Percentiles rank a stretch among this genome's conserved stretches.
phyloP scores from a whole-genome alignment of 2,888 invertebrate species.

The Xylocampa areola region DNA sequence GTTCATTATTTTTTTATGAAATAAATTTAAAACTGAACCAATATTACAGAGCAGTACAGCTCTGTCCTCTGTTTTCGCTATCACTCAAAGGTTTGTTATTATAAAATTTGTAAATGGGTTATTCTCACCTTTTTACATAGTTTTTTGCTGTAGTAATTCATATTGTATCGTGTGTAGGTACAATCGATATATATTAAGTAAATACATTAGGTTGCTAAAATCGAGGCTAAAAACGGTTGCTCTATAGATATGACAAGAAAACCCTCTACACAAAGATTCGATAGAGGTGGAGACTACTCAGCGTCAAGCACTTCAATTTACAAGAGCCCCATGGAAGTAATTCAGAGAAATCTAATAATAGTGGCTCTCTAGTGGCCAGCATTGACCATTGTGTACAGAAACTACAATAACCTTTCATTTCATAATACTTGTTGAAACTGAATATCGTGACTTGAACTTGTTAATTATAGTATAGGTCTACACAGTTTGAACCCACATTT shows the following conservation, averaged over 20 bases:
- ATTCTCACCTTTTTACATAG: too few relatives aligned
- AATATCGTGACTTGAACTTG: slow-evolving; percentile 22
- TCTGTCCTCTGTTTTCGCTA: too few relatives aligned
- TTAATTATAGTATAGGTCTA: too few relatives aligned
- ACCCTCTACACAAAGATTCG: slow-evolving; percentile 11
- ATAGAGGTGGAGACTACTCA: slow-evolving; percentile 17
- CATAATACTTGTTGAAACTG: slow-evolving; percentile 12
- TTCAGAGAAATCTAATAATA: slow-evolving; percentile 16
- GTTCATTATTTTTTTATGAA: too few relatives aligned
- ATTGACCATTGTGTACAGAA: slow-evolving; percentile 1
- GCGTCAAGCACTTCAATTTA: slow-evolving; percentile 24
- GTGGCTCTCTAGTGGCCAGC: slow-evolving; percentile 7
- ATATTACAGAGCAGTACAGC: too few relatives aligned
- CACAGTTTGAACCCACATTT: not conserved
- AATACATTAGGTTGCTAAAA: not conserved
- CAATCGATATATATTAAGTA: too few relatives aligned
- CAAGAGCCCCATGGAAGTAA: slow-evolving; percentile 15
- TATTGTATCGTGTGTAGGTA: too few relatives aligned
- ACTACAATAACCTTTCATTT: slow-evolving; percentile 2
- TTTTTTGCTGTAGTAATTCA: too few relatives aligned
- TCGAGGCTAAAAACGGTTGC: not conserved
- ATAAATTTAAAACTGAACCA: too few relatives aligned
- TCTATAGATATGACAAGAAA: not conserved
- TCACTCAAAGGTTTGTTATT: too few relatives aligned
- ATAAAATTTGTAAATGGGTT: too few relatives aligned